Base-by-base conservation (phyloP, 2,113 vertebrate species). In the Corythornis cristatus region DNA sequence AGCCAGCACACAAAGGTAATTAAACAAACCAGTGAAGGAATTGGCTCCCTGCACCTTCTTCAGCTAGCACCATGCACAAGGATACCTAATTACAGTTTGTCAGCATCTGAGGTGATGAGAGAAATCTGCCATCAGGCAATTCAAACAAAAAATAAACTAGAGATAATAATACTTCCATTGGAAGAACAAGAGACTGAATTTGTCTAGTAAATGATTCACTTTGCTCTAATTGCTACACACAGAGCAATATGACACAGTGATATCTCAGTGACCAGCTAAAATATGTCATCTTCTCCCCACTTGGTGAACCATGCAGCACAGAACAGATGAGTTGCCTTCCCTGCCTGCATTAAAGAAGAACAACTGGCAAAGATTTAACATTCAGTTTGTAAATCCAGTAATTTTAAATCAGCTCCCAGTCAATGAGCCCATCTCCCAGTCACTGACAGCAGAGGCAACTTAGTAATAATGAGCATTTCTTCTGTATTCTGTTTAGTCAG, bases 111-210 rank as follows among this genome's bases (percentile, higher is more conserved):
- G 64, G 79, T 53, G 84, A 89, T 77, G 72, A 93, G 40, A 94
- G 60, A 86, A 94, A 83, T 79, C 65, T 88, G 64, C 64, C 89
- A 95, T 78, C 67, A 83, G 40, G 89, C 45, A 96, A 86, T 62
- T 89, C 72, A 88, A 93, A 89, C 46, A 80, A 85, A 89, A 89
- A 89, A 74, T 65, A 80, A 94, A 80, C 82, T 48, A 53, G 78
- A 85, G 78, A 57, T 48, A 81, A 89, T 89, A 83, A 78, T 57
- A 87, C 70, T 74, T 86, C 48, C 20, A 48, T 8, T 42, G 83
- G 75, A 89, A 92, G 84, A 95, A 83, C 31, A 95, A 94, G 75
- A 91, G 71, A 50, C 60, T 67, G 62, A 86, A 89, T 89, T 91
- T 80, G 75, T 78, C 2, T 23, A 86, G 67, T 83, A 95, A 93